A percentile compares a stretch with the other conserved stretches of the same genome.
Conservation (phyloP, 2,113 vertebrate species). For the Ploceus nigricollis region DNA sequence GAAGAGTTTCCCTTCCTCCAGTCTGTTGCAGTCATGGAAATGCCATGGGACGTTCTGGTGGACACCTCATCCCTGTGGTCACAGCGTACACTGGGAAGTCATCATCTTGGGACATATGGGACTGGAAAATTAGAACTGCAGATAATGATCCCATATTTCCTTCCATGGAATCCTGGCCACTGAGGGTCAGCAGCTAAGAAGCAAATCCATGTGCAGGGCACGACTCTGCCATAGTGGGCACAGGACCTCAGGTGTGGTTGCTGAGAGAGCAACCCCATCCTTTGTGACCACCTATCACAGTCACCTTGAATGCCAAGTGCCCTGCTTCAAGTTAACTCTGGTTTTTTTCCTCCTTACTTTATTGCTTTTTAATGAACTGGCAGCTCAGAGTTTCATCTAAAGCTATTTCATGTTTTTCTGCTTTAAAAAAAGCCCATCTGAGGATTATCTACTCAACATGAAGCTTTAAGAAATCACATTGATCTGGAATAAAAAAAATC, state of each 20-base stretch:
- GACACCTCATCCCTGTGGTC: background rate
- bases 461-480: background rate
- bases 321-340: background rate
- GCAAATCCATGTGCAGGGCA: background rate
- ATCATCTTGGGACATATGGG: background rate
- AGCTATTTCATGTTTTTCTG: background rate
- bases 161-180: background rate
- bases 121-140: background rate
- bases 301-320: background rate
- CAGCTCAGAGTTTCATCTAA: background rate
- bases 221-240: background rate
- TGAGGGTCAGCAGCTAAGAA: background rate
- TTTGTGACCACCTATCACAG: background rate
- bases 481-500: background rate
- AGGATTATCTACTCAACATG: background rate
- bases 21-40: background rate
- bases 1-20: background rate
- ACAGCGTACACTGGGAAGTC: background rate
- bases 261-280: background rate
- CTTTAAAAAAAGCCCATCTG: background rate
- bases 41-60: background rate
- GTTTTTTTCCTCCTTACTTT: background rate
- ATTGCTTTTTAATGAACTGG: background rate
- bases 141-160: background rate
- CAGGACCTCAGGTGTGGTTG: rapidly evolving